These are phyloP conservation scores for Riparia riparia DNA, from an alignment of 2,113 vertebrate species.

Conservation along the genomic window DNA sequence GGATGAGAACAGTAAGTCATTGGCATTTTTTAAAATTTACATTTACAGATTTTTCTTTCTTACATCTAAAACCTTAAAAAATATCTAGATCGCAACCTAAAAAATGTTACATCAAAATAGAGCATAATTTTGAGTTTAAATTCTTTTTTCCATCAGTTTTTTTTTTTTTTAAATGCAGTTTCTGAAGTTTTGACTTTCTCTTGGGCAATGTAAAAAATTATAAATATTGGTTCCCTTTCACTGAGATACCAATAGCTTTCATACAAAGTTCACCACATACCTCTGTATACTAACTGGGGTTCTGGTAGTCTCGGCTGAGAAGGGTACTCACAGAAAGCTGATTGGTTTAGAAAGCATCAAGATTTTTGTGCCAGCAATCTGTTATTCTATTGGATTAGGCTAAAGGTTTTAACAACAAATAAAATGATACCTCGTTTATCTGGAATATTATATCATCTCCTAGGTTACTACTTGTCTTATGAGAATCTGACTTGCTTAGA, in stretches of 20 bases:
- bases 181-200: background rate
- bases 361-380: background rate
- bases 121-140: background rate
- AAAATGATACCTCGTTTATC: background rate
- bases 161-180: background rate
- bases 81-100: background rate
- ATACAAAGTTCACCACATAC: background rate
- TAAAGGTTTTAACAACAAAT: background rate
- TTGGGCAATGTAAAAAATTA: background rate
- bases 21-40: background rate
- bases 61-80: background rate
- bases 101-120: background rate
- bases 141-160: background rate
- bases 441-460: background rate
- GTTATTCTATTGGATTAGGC: background rate
- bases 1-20: constrained; percentile 34
- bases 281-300: background rate
- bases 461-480: background rate
- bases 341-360: background rate
- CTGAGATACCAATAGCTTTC: background rate
- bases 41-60: background rate
- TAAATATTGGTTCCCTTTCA: background rate
- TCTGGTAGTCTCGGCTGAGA: background rate
- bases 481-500: background rate
- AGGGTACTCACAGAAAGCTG: background rate